A percentile compares a stretch with the other conserved stretches of the same genome.
phyloP scores from a whole-genome alignment of 2,113 vertebrate species.

The Addax nasomaculatus region DNA sequence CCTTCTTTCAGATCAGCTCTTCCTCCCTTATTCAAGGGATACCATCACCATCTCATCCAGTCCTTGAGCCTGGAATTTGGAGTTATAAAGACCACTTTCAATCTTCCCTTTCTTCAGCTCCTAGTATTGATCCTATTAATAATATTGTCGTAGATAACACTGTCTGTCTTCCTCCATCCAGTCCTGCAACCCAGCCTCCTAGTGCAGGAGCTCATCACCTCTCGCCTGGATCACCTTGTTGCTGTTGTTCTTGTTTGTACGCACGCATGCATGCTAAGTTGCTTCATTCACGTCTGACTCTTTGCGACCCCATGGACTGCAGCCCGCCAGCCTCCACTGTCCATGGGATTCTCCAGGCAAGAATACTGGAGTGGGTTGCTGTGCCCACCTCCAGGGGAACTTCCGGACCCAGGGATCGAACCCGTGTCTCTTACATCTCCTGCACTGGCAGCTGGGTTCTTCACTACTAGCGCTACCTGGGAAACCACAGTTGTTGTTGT shows the following conservation, averaged over 20 bases:
- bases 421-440: neutral
- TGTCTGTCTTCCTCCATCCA: neutral
- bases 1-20: neutral
- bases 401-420: neutral
- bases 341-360: neutral
- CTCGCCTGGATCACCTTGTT: neutral
- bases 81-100: neutral
- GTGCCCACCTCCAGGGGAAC: neutral
- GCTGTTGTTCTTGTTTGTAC: neutral
- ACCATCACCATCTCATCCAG: neutral
- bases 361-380: neutral
- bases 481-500: neutral
- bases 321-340: neutral
- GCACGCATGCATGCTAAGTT: neutral
- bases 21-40: neutral
- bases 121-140: neutral
- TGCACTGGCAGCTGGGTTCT: neutral
- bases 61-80: neutral
- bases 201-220: neutral
- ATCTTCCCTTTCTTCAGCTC: neutral
- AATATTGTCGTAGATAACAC: neutral
- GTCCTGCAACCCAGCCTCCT: neutral
- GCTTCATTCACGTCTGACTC: neutral
- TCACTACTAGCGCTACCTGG: neutral
- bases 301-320: neutral